Evolutionary conservation across 2,797 vertebrate genomes (phyloP), one percentile per base, ranked within the genome.

Genomic region (Clarias laeviceps): DNA sequence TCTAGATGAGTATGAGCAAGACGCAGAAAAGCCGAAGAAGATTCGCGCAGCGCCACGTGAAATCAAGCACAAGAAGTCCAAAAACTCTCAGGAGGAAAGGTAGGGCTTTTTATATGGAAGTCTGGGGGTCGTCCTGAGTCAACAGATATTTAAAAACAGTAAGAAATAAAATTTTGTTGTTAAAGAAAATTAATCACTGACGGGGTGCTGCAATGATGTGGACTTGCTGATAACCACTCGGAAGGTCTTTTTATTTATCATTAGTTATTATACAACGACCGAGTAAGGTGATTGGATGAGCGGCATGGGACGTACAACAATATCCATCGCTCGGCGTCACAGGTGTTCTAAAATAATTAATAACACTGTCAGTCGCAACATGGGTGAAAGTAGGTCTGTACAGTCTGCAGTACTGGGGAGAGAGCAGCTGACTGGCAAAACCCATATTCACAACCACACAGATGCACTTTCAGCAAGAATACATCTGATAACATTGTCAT

Each of bases 51-150:
- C 97, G 89, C 97, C 97, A 40, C 96, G 97, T 86, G 98, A 99
- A 93, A 96, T 96, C 79, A 98, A 98, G 95, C 97, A 96, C 91
- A 99, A 99, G 91, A 94, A 97, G 88, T 94, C 97, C 89, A 99
- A 99, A 96, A 99, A 98, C 91, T 98, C 97, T 27, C 96, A 99
- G 93, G 98, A 99, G 90, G 98, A 99, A 92, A 99, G 98, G 98
- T 98, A 91, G 92, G 92, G 2, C 2, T 11, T 5, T 20, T 37
- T 66, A 32, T 66, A n/a, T 3, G 15, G 29, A 18, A 66, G 14
- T 66, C 62, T 29, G 15, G n/a, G 14, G 1, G 12, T 68, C 2
- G 18, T 3, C 17, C 32, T 18, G 6, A 37, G 7, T 37, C 2
- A 34, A 32, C 29, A 29, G 34, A 4, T 32, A 34, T 69, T 20